Evolutionary conservation across 2,797 vertebrate species (phyloP).

Genomic region (Pipistrellus pipistrellus): DNA sequence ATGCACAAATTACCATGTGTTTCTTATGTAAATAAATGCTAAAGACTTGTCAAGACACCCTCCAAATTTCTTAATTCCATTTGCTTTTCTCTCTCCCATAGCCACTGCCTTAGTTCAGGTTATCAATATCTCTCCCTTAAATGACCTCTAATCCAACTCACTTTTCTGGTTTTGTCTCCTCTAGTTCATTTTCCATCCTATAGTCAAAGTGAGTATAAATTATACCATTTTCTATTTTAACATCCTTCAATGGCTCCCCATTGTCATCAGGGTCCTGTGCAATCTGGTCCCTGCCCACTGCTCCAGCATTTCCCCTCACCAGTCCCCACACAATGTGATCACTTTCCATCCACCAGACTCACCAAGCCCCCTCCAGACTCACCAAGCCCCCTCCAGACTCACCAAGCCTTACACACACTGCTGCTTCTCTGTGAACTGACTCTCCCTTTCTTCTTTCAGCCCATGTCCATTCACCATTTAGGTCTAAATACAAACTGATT

Average conservation of each 20-base stretch:
- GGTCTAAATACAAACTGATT: not conserved
- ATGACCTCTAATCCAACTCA: not conserved
- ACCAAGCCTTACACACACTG: not conserved
- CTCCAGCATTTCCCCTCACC: not conserved
- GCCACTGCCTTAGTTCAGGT: not conserved
- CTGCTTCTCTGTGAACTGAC: not conserved
- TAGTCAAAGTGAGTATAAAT: not conserved
- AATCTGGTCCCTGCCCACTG: not conserved
- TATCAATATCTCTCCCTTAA: not conserved
- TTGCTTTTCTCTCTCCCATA: not conserved
- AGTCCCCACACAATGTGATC: not conserved
- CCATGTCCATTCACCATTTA: not conserved
- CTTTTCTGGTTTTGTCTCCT: not conserved
- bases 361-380: rapidly evolving
- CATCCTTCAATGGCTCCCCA: not conserved
- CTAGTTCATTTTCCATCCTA: too few relatives aligned
- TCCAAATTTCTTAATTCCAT: not conserved
- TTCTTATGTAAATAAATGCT: not conserved
- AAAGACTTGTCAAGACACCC: not conserved
- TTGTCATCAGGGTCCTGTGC: not conserved
- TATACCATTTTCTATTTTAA: not conserved
- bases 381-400: too few relatives aligned
- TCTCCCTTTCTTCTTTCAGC: not conserved
- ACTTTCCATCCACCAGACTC: not conserved
- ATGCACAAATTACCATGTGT: not conserved